Conservation (phyloP, 2,888 invertebrate genomes). For the Tetragnatha montana region DNA sequence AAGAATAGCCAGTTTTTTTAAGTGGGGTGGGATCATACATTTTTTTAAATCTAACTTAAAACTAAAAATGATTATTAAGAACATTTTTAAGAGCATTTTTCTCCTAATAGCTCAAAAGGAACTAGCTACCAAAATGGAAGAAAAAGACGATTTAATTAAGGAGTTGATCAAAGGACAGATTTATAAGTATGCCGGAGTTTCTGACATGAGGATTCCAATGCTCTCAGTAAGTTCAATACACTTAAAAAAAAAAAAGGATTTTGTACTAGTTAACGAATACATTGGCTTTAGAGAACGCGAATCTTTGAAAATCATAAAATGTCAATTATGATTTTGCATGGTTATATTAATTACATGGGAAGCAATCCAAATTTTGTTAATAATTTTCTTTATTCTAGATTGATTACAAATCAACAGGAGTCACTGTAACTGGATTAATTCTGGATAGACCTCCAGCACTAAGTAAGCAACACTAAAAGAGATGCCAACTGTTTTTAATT, state of each 20-base stretch:
- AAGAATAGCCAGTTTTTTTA: too few species aligned
- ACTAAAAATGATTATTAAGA: neutral
- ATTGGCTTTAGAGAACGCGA: too few species aligned
- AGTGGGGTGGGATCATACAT: too few species aligned
- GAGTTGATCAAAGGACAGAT: conserved; percentile 7
- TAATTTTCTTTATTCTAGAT: conserved; percentile 13
- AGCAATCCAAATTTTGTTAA: too few species aligned
- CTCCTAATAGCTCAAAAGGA: neutral
- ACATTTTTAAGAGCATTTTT: neutral
- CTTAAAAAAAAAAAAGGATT: too few species aligned
- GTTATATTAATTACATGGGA: too few species aligned
- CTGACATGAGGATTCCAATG: conserved; percentile 53
- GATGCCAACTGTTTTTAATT: neutral
- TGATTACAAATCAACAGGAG: conserved; percentile 59
- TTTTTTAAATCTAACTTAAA: too few species aligned
- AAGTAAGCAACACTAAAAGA: conserved; percentile 27
- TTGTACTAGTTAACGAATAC: too few species aligned
- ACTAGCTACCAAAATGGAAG: conserved; percentile 37
- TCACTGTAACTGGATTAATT: conserved; percentile 45
- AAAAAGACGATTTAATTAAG: conserved; percentile 9
- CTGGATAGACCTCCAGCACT: conserved; percentile 61
- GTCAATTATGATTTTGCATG: too few species aligned
- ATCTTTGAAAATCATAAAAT: too few species aligned
- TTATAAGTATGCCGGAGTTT: neutral
- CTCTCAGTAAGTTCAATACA: conserved; percentile 37